Evolutionary conservation across 2,113 vertebrate genomes (phyloP).

Genomic region (Trichechus manatus): DNA sequence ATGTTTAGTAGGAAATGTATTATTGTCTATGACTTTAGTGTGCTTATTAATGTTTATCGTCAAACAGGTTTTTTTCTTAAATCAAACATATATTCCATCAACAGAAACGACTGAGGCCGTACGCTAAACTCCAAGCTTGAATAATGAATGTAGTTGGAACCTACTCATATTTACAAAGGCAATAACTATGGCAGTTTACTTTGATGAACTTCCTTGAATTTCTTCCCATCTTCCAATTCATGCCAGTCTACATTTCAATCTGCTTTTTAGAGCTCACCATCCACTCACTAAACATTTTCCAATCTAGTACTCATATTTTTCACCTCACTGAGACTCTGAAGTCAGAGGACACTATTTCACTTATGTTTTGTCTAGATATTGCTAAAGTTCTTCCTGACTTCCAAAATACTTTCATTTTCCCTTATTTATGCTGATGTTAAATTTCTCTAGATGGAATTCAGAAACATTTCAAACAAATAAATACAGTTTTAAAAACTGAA

Average conservation of each 20-base stretch:
- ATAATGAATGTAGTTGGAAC: neutral
- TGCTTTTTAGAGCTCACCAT: neutral
- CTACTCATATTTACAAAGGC: neutral
- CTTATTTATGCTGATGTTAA: constrained; percentile 29
- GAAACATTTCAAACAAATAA: constrained; percentile 12
- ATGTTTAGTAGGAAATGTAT: constrained; percentile 7
- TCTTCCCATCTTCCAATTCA: neutral
- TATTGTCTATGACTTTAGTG: neutral
- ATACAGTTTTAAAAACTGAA: constrained; percentile 8
- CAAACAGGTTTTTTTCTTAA: neutral
- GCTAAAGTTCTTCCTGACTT: neutral
- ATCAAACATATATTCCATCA: neutral
- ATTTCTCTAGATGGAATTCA: neutral
- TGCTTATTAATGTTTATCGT: neutral
- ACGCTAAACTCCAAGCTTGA: constrained; percentile 28
- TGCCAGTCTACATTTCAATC: neutral
- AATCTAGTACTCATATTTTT: neutral
- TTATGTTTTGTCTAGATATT: neutral
- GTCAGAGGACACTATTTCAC: constrained; percentile 8
- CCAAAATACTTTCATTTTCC: constrained; percentile 36
- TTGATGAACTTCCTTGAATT: neutral
- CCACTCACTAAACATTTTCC: neutral
- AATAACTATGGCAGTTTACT: neutral
- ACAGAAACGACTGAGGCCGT: neutral
- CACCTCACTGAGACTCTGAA: neutral